phyloP scores from a whole-genome alignment of 2,113 vertebrate genomes.

The Daboia siamensis region DNA sequence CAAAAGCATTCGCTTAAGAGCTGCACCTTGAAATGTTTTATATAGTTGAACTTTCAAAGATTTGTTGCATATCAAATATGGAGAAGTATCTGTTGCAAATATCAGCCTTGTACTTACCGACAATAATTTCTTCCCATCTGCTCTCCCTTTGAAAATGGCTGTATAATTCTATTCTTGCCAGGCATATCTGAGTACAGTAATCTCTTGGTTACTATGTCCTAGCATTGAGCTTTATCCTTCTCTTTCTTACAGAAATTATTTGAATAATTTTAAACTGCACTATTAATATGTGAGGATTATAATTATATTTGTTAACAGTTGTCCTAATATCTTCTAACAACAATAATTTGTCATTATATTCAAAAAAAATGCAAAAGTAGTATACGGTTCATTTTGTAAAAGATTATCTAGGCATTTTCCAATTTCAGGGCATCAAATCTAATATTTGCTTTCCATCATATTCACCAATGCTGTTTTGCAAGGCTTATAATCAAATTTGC shows the following conservation, averaged over 20 bases:
- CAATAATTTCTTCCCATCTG: not conserved
- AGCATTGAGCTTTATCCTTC: not conserved
- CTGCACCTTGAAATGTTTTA: not conserved
- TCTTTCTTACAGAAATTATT: not conserved
- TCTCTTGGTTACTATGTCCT: constrained; percentile 1
- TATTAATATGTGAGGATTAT: not conserved
- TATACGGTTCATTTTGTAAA: not conserved
- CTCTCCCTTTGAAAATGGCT: not conserved
- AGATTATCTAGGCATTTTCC: not conserved
- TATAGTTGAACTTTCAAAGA: not conserved
- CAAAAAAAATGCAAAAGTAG: not conserved
- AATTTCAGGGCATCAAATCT: not conserved
- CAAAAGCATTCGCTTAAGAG: not conserved
- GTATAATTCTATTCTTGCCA: not conserved
- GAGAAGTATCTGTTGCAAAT: not conserved
- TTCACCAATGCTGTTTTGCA: not conserved
- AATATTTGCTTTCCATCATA: too few relatives aligned
- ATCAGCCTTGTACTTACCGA: not conserved
- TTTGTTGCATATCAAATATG: not conserved
- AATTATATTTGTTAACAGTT: not conserved
- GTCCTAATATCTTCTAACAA: not conserved
- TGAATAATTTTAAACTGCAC: not conserved
- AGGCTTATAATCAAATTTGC: not conserved
- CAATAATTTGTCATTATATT: not conserved
- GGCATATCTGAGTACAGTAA: not conserved